These are phyloP conservation scores for Saccostrea echinata DNA, from an alignment of 1,140 invertebrate species.

Conservation along the genomic window DNA sequence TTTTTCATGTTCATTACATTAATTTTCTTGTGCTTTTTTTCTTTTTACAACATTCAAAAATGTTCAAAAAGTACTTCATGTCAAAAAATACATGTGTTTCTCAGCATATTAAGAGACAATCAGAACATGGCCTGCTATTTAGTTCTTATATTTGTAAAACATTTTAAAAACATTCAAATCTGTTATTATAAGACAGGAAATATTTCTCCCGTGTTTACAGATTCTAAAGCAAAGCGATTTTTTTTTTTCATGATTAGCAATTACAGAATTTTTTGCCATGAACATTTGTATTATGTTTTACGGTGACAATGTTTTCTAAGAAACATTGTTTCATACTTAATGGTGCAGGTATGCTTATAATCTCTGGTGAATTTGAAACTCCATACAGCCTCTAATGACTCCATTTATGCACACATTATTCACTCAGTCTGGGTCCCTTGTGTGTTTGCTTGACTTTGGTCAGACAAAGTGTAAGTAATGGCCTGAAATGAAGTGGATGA, in stretches of 20 bases:
- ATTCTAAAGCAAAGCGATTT: not conserved
- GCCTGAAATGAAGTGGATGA: slow-evolving; percentile 9
- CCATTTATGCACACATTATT: slow-evolving; percentile 22
- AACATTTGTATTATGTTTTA: slow-evolving; percentile 15
- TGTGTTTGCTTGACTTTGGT: slow-evolving; percentile 29
- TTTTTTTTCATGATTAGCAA: not conserved
- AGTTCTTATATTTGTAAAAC: not conserved
- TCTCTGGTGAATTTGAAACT: slow-evolving; percentile 23
- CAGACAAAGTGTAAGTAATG: slow-evolving; percentile 38
- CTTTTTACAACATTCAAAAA: not conserved
- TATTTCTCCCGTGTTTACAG: not conserved
- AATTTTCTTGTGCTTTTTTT: not conserved
- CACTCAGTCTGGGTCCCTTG: slow-evolving; percentile 10
- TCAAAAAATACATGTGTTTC: not conserved
- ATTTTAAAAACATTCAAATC: not conserved
- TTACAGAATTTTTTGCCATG: not conserved
- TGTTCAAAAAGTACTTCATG: not conserved
- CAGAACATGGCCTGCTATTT: not conserved
- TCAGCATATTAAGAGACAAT: not conserved
- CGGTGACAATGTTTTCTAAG: slow-evolving; percentile 9
- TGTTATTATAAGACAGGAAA: not conserved
- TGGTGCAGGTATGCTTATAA: not conserved
- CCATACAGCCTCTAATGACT: slow-evolving; percentile 18
- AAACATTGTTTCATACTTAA: slow-evolving; percentile 32
- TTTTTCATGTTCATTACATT: not conserved